Evolutionary conservation across 2,888 invertebrate genomes (phyloP).

Genomic region (Dicroscelio sp.): DNA sequence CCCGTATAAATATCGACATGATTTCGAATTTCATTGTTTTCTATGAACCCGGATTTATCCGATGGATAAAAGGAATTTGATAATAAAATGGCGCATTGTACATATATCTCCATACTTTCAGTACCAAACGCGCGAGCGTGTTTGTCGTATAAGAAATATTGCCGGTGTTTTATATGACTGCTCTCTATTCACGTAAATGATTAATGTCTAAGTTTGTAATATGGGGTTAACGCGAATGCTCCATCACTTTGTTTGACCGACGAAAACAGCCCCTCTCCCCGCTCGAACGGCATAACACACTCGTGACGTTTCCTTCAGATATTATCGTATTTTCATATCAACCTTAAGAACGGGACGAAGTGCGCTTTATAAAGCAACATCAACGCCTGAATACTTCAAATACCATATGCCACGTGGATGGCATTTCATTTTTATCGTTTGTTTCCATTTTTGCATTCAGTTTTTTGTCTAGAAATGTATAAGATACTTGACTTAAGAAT

Average conservation of each 20-base stretch:
- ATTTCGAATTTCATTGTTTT: constrained; percentile 75
- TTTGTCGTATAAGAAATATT: constrained; percentile 76
- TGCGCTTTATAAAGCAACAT: constrained; percentile 55
- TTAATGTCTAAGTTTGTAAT: constrained; percentile 77
- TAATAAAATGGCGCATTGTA: constrained; percentile 72
- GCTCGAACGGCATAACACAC: constrained; percentile 62
- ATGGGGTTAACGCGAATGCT: constrained; percentile 74
- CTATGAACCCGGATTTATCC: constrained; percentile 73
- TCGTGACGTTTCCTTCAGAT: constrained; percentile 43
- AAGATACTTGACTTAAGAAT: neutral
- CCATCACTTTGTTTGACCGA: constrained; percentile 67
- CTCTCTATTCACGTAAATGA: constrained; percentile 76
- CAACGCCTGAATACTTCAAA: constrained; percentile 63
- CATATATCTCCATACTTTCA: constrained; percentile 77
- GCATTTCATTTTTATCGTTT: neutral
- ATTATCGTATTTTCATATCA: constrained; percentile 60
- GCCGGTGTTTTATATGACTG: constrained; percentile 69
- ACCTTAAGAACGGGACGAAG: constrained; percentile 46
- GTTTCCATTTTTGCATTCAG: too few species aligned
- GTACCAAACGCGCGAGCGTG: constrained; percentile 68
- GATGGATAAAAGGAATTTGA: constrained; percentile 76
- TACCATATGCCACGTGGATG: constrained; percentile 37
- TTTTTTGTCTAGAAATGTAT: too few species aligned
- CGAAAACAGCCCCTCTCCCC: constrained; percentile 53
- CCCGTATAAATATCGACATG: constrained; percentile 59